Percentiles rank a stretch among this genome's conserved stretches.
Evolutionary conservation across 2,113 vertebrate species (phyloP).

Genomic region (Dasypus novemcinctus): DNA sequence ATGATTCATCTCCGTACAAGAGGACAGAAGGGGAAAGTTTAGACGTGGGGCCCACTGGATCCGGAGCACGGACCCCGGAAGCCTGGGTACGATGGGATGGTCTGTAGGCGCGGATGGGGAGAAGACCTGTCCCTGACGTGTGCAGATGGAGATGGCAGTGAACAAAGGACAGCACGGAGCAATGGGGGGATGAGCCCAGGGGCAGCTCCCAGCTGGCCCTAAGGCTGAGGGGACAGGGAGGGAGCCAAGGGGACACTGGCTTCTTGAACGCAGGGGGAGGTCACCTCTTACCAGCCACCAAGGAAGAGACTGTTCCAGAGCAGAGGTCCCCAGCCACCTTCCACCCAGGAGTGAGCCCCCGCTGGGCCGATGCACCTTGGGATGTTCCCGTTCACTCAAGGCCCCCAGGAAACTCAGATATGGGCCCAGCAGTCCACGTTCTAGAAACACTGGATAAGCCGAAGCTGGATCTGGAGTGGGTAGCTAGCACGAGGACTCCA

Average conservation of each 20-base stretch:
- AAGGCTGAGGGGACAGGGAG: neutral
- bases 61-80: neutral
- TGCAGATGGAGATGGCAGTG: neutral
- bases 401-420: neutral
- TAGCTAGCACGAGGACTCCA: neutral
- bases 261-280: neutral
- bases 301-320: neutral
- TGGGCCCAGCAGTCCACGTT: neutral
- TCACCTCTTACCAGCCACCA: neutral
- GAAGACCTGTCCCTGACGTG: neutral
- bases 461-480: neutral
- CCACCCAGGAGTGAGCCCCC: neutral
- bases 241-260: neutral
- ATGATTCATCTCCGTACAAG: neutral
- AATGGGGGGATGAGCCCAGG: neutral
- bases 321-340: neutral
- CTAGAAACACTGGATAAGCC: neutral
- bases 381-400: neutral
- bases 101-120: neutral
- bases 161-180: neutral
- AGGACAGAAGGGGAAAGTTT: neutral
- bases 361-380: neutral
- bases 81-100: neutral
- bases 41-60: neutral
- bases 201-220: neutral